Evolutionary conservation across 1,140 invertebrate genomes (phyloP).

Genomic region (Grapholita molesta): DNA sequence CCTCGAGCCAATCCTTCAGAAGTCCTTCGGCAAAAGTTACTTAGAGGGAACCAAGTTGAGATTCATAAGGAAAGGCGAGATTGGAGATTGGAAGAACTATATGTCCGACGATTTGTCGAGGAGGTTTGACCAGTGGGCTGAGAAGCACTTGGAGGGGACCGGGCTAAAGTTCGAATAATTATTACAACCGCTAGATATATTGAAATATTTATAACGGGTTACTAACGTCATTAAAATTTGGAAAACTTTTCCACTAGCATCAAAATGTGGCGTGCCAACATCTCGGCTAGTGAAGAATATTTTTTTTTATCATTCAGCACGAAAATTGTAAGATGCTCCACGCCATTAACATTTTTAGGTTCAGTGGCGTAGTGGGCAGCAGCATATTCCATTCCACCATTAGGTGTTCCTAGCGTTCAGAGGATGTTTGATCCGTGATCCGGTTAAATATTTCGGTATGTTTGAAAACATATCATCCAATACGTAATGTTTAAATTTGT

Average conservation of each 20-base stretch:
- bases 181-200: neutral
- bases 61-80: slow-evolving; percentile 89
- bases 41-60: slow-evolving; percentile 78
- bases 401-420: too few relatives aligned
- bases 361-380: too few relatives aligned
- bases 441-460: neutral
- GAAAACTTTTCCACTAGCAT: too few relatives aligned
- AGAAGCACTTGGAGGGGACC: slow-evolving; percentile 82
- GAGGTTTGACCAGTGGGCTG: slow-evolving; percentile 87
- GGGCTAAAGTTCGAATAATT: slow-evolving; percentile 80
- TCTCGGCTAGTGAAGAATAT: too few relatives aligned
- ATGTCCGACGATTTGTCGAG: slow-evolving; percentile 85
- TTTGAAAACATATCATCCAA: neutral
- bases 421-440: too few relatives aligned
- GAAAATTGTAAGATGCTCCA: too few relatives aligned
- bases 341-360: too few relatives aligned
- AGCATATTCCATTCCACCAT: too few relatives aligned
- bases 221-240: neutral
- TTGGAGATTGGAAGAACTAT: slow-evolving; percentile 91
- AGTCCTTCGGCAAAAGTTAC: slow-evolving; percentile 72
- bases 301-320: too few relatives aligned
- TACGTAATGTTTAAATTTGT: neutral
- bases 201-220: neutral
- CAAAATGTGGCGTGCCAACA: too few relatives aligned
- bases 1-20: slow-evolving; percentile 80